phyloP scores from a whole-genome alignment of 2,888 invertebrate genomes.

The Tipula vernalis region DNA sequence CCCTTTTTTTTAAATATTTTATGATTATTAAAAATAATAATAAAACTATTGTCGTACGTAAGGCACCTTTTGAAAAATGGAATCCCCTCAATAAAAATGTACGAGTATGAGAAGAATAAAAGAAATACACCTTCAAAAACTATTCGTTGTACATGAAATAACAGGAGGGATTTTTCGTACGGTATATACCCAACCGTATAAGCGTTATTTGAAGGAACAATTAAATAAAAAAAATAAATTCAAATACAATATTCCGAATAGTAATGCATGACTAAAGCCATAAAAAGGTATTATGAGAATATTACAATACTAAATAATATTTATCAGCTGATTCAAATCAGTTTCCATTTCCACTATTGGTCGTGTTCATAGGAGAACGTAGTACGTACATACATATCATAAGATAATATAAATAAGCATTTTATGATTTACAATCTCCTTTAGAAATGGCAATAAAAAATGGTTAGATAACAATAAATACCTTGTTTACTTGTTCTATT shows the following conservation, averaged over 20 bases:
- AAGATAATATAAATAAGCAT: neutral
- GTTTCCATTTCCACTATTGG: neutral
- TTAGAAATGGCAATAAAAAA: neutral
- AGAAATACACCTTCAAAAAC: neutral
- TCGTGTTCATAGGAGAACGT: neutral
- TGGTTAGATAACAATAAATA: neutral
- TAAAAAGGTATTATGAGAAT: neutral
- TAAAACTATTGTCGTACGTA: neutral
- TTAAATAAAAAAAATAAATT: neutral
- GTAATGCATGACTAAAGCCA: neutral
- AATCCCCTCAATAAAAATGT: neutral
- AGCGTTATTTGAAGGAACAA: neutral
- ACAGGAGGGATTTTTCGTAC: neutral
- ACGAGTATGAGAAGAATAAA: neutral
- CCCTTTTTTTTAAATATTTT: neutral
- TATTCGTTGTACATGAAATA: neutral
- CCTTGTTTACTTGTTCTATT: neutral
- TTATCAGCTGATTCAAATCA: neutral
- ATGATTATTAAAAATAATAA: neutral
- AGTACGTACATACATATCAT: too few species aligned
- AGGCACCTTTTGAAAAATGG: neutral
- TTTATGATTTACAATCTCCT: neutral
- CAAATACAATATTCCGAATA: neutral
- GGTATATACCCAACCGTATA: neutral
- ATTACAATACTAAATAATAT: neutral